Percentiles rank a stretch among this genome's conserved stretches.
These are phyloP conservation scores for Ophion ellenae DNA, from an alignment of 2,888 invertebrate species.

Conservation along the genomic window DNA sequence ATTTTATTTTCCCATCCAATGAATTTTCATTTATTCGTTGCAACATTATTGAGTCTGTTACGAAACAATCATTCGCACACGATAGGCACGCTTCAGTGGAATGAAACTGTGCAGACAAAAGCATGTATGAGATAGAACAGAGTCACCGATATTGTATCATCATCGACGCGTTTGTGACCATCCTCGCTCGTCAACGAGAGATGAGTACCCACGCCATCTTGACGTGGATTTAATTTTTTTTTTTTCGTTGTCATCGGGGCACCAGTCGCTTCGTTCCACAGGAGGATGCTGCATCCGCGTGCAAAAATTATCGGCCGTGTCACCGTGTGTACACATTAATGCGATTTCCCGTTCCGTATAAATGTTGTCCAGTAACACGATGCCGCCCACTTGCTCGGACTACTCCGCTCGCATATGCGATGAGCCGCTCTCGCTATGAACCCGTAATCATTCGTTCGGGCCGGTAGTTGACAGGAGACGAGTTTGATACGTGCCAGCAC, in stretches of 20 bases:
- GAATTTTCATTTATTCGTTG: constrained; percentile 54
- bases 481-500: constrained; percentile 78
- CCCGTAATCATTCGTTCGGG: constrained; percentile 81
- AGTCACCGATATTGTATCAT: constrained; percentile 49
- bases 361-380: constrained; percentile 40
- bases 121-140: neutral
- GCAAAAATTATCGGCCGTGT: constrained; percentile 61
- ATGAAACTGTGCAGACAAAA: constrained; percentile 49
- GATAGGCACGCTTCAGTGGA: constrained; percentile 50
- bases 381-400: constrained; percentile 16
- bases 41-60: constrained; percentile 50
- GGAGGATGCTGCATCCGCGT: constrained; percentile 10
- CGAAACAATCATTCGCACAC: constrained; percentile 45
- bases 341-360: constrained; percentile 53
- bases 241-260: constrained; percentile 11
- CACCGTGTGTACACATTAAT: constrained; percentile 48
- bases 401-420: constrained; percentile 35
- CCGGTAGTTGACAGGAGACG: constrained; percentile 80
- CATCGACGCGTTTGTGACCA: constrained; percentile 39
- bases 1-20: constrained; percentile 21
- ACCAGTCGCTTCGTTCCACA: constrained; percentile 3
- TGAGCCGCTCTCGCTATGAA: constrained; percentile 51
- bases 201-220: constrained; percentile 50
- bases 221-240: constrained; percentile 2
- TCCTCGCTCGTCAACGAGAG: constrained; percentile 53